Conservation (phyloP, 2,113 vertebrate genomes). For the Edolisoma coerulescens region DNA sequence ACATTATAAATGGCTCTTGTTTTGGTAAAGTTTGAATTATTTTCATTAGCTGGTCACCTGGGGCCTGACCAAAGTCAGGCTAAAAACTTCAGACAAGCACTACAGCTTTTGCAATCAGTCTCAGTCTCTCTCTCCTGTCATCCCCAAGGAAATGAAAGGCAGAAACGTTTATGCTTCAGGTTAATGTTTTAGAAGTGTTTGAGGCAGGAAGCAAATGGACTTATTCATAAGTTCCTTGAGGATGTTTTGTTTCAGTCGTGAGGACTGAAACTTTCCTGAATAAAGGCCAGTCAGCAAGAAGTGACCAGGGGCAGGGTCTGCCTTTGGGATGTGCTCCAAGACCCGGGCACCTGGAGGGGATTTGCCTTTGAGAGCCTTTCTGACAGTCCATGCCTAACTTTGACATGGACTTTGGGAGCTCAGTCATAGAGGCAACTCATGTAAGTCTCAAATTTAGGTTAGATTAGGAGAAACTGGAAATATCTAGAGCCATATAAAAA, state of each 20-base stretch:
- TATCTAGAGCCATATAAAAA: not conserved
- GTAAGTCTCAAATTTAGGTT: not conserved
- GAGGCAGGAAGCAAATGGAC: conserved; percentile 60
- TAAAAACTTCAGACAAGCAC: conserved; percentile 75
- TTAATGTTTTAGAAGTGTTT: conserved; percentile 69
- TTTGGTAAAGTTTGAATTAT: conserved; percentile 79
- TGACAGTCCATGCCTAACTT: not conserved
- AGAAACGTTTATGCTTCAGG: conserved; percentile 67
- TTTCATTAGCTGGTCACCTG: conserved; percentile 80
- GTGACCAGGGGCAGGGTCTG: not conserved
- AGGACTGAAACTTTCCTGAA: conserved; percentile 1
- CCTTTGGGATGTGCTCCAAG: not conserved
- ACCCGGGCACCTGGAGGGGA: not conserved
- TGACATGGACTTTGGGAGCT: not conserved
- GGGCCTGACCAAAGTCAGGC: conserved; percentile 68
- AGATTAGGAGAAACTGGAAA: not conserved
- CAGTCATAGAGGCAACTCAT: not conserved
- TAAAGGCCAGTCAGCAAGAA: not conserved
- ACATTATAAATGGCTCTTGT: conserved; percentile 74
- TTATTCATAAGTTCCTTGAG: conserved; percentile 59
- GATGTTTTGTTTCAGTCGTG: conserved; percentile 56
- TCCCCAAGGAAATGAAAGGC: conserved; percentile 70
- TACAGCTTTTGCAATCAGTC: conserved; percentile 69
- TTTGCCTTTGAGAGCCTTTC: not conserved
- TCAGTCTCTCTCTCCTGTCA: conserved; percentile 66